Percentiles rank a stretch among this genome's conserved stretches.
Evolutionary conservation across 1,140 invertebrate species (phyloP).

Genomic region (Aphaenogaster floridana): DNA sequence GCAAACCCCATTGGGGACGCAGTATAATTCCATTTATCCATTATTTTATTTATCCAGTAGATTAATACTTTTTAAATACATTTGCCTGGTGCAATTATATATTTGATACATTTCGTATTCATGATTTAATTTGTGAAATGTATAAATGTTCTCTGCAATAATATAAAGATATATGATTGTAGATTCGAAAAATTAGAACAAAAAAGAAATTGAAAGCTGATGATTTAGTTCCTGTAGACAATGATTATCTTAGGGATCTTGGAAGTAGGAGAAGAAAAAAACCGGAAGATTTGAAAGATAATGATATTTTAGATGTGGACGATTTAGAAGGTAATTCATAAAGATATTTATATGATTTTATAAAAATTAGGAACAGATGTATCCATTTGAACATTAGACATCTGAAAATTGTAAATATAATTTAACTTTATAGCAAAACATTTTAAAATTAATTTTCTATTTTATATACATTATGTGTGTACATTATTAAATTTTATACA

Average conservation of each 20-base stretch:
- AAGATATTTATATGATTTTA: conserved; percentile 15
- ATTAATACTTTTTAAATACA: neutral
- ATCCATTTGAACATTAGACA: neutral
- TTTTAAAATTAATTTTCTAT: neutral
- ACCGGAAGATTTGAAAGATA: conserved; percentile 81
- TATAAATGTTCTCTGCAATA: neutral
- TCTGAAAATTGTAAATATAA: neutral
- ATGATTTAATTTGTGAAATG: conserved; percentile 9
- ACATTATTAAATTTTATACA: conserved; percentile 5
- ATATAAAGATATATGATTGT: conserved; percentile 46
- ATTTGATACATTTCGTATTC: conserved; percentile 65
- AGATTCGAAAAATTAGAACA: conserved; percentile 86
- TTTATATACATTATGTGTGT: neutral
- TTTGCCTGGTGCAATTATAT: conserved; percentile 11
- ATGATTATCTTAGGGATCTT: conserved; percentile 87
- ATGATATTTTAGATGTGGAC: conserved; percentile 86
- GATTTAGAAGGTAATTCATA: conserved; percentile 86
- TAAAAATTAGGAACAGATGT: neutral
- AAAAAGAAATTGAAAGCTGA: conserved; percentile 88
- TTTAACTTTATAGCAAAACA: conserved; percentile 14
- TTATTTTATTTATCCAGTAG: too few relatives aligned
- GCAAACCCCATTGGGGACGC: too few relatives aligned
- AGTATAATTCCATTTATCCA: too few relatives aligned
- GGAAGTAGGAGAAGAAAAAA: conserved; percentile 86
- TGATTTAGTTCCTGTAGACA: conserved; percentile 86